These are phyloP conservation scores for Parazoanthus darwini DNA, from an alignment of 92 coral and sea anemone species.

Conservation along the genomic window DNA sequence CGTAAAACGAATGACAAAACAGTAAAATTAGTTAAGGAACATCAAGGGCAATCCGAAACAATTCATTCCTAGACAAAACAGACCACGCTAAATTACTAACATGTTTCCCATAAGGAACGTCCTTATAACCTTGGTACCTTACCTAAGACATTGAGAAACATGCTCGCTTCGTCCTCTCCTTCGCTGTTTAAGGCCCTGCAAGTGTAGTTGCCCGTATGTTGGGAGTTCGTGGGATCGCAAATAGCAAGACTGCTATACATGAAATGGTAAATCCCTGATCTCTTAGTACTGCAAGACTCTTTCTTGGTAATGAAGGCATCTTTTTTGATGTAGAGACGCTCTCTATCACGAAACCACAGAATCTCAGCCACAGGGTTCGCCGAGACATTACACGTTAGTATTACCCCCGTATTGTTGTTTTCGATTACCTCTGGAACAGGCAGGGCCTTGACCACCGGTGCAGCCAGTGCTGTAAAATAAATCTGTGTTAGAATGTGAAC, in stretches of 20 bases:
- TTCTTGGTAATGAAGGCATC: background rate
- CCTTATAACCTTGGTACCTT: background rate
- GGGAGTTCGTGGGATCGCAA: constrained; percentile 15
- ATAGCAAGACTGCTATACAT: background rate
- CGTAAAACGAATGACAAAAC: no score
- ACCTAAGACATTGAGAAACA: constrained; percentile 28
- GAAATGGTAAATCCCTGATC: background rate
- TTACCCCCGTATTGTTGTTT: constrained; percentile 15
- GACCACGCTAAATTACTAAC: no score
- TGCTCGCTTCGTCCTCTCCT: constrained; percentile 1
- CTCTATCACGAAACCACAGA: background rate
- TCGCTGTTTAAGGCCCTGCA: constrained; percentile 25
- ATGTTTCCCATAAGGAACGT: no score
- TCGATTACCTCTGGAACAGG: constrained; percentile 11
- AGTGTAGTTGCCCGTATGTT: constrained; percentile 38
- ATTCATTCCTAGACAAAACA: no score
- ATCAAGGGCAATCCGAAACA: no score
- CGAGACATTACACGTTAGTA: constrained; percentile 22
- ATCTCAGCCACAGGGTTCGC: constrained; percentile 22
- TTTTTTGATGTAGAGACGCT: background rate
- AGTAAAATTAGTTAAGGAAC: no score
- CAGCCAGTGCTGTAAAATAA: background rate
- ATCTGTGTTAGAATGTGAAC: background rate
- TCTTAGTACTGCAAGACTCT: constrained; percentile 1
- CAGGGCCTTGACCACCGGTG: background rate